phyloP scores from a whole-genome alignment of 2,888 invertebrate species.

The Lordiphosa fenestrarum region DNA sequence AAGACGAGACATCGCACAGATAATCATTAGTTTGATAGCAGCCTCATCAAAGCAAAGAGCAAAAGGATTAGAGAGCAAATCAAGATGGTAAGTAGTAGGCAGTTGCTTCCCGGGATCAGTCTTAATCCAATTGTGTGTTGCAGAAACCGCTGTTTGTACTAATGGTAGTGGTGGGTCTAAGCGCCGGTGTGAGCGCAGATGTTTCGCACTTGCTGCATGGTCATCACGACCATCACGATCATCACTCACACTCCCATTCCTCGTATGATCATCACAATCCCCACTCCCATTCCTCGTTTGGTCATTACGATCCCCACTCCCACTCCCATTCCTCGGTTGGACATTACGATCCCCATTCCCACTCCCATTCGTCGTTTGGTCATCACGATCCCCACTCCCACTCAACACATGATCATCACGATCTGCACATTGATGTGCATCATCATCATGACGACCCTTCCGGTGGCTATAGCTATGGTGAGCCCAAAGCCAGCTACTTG shows the following conservation, averaged over 20 bases:
- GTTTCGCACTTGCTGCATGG: conserved; percentile 59
- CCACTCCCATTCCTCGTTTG: conserved; percentile 2
- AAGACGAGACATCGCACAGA: conserved; percentile 1
- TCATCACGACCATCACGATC: conserved; percentile 21
- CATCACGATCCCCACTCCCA: conserved; percentile 20
- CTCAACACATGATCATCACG: conserved; percentile 21
- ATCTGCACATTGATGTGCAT: conserved; percentile 43
- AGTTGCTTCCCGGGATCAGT: background rate
- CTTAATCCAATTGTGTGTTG: background rate
- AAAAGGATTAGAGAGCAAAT: conserved; percentile 7
- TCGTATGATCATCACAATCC: conserved; percentile 10
- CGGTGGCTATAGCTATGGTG: conserved; percentile 51
- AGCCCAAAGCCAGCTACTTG: conserved; percentile 34
- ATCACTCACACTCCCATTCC: background rate
- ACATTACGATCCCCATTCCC: conserved; percentile 18
- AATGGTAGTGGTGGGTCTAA: conserved; percentile 40
- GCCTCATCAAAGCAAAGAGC: background rate
- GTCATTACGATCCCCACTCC: conserved; percentile 18
- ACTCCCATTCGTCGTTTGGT: background rate
- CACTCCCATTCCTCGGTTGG: background rate
- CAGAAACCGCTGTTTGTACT: conserved; percentile 51
- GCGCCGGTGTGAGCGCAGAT: conserved; percentile 40
- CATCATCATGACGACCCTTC: conserved; percentile 28
- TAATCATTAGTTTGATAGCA: conserved; percentile 1
- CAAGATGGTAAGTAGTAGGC: conserved; percentile 41